Evolutionary conservation across 2,113 vertebrate genomes (phyloP), one percentile per base, ranked within the genome.

Genomic region (Cynoglossus semilaevis): DNA sequence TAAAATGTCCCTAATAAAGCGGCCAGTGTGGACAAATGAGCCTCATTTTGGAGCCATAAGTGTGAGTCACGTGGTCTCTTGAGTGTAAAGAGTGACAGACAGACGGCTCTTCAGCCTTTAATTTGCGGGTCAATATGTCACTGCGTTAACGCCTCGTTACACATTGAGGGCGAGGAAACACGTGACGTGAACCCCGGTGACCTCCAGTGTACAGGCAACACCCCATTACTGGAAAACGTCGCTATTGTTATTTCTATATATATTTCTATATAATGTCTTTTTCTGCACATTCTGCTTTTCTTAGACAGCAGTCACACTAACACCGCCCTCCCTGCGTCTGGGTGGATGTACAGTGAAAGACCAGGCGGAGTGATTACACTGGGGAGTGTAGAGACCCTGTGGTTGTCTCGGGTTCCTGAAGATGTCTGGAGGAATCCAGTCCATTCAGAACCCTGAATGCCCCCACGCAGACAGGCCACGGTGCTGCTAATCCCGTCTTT

Each of bases 141-240:
- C 67, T 56, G 41, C 38, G 62, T 79, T 80, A 67, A 83, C 70
- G 79, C 76, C 58, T 73, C 61, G 63, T 16, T 74, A 70, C 69
- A 70, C 81, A 82, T 81, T n/a, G 58, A 77, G 79, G 70, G 58
- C 71, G 71, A 19, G 67, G 56, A 61, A 14, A 14, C 38, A 14
- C 75, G 75, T 61, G 62, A 62, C 2, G 49, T 87, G 84, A 79
- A 88, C 82, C 84, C 66, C 43, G 8, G 59, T 76, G 84, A 86
- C 85, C 82, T 79, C 63, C 40, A 5, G n/a, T 55, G 59, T 74
- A 81, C 73, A 75, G 73, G 77, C 57, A 59, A 66, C 72, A 80
- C 81, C 83, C 85, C 87, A 85, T 89, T 88, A 85, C 87, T 85
- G 85, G 85, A 85, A 84, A 87, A 83, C 75, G 41, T 47, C 60